phyloP scores from a whole-genome alignment of 2,797 vertebrate genomes.

The Lophius americanus region DNA sequence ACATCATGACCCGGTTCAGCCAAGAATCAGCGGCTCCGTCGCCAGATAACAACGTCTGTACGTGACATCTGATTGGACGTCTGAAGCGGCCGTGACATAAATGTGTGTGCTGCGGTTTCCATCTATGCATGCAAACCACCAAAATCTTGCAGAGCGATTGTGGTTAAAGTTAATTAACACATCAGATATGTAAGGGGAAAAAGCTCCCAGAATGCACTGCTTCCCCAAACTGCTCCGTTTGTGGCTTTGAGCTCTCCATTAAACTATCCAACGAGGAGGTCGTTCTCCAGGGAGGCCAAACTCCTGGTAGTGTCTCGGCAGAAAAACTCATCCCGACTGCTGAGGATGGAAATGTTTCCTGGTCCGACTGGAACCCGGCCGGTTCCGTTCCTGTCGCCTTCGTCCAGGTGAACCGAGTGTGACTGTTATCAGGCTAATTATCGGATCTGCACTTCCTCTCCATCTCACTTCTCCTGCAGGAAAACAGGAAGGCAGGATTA shows the following conservation, averaged over 20 bases:
- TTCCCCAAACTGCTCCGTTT: background rate
- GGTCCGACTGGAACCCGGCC: background rate
- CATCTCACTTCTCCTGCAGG: conserved; percentile 68
- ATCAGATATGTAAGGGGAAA: background rate
- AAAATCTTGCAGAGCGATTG: background rate
- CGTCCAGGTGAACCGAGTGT: conserved; percentile 52
- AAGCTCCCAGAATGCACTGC: background rate
- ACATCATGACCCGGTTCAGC: too few relatives aligned
- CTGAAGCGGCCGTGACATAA: too few relatives aligned
- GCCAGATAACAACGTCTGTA: too few relatives aligned
- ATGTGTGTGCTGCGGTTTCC: too few relatives aligned
- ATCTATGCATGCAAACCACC: background rate
- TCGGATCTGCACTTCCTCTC: conserved; percentile 64
- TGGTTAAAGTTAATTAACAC: background rate
- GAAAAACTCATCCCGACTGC: background rate
- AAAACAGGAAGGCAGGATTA: conserved; percentile 85
- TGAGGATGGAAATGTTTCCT: background rate
- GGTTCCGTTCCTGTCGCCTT: conserved; percentile 18
- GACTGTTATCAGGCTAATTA: conserved; percentile 65
- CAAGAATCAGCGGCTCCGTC: too few relatives aligned
- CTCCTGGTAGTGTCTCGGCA: background rate
- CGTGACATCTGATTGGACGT: too few relatives aligned
- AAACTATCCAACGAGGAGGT: background rate
- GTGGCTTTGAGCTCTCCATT: background rate
- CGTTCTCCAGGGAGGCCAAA: background rate